Evolutionary conservation across 1,140 invertebrate species (phyloP), one percentile per base, ranked within the genome.

Genomic region (Neotoxoptera formosana): DNA sequence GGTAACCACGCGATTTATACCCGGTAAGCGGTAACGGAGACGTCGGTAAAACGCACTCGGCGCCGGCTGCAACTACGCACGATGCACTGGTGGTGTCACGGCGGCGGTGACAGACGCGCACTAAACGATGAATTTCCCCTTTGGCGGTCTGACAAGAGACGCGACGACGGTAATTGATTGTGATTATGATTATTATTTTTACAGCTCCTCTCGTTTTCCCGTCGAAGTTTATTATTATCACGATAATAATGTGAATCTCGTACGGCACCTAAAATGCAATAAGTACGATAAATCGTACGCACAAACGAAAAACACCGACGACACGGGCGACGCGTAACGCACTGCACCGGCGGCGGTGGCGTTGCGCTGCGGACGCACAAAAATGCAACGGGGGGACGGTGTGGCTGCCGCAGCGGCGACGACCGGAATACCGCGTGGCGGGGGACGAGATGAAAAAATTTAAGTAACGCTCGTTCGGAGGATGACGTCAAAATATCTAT

Each of bases 311-410:
- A 41, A 41, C 4, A 41, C 41, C 41, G 4, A 41, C 41, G 41
- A 30, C n/a, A 60, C 89, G 89, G 56, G 17, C 89, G 89, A 90
- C 89, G 25, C 89, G 89, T 67, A 88, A 90, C 89, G 36, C 56
- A 90, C 56, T 90, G 36, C 56, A n/a, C 53, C 89, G 21, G 34
- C 88, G 8, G 88, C 88, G 34, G 17, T 53, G 51, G 51, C 21
- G 36, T n/a, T 48, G 86, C 87, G 47, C 87, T 88, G 53, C 36
- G 89, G 53, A 48, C 88, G 88, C 14, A 90, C 56, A 56, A 34
- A 45, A 67, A 90, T 34, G 56, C 53, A n/a, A 34, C 30, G 25
- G 1, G 89, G 60, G 60, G 56, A 76, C 53, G 25, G 25, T 23
- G 51, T 17, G 25, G 25, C 1, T 17, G 53, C 34, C n/a, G 88